Evolutionary conservation across 2,888 invertebrate genomes (phyloP).

Genomic region (Tuberolachnus salignus): DNA sequence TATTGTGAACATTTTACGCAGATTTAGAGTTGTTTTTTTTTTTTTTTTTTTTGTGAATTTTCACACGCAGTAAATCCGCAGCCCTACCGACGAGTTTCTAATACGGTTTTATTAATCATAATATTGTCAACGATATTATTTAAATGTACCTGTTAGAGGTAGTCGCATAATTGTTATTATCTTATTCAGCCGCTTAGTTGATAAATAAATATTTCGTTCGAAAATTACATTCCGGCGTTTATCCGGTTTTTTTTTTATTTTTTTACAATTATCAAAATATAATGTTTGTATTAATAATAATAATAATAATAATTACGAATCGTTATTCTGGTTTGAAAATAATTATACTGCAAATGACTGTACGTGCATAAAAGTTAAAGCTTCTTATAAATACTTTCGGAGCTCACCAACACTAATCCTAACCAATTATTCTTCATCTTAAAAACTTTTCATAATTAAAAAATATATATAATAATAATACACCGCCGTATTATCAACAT

Average conservation of each 20-base stretch:
- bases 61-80: no score
- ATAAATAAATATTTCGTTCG: neutral
- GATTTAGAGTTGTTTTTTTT: no score
- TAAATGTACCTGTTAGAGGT: no score
- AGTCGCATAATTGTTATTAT: no score
- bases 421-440: neutral
- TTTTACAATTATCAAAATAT: neutral
- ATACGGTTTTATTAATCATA: no score
- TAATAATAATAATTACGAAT: neutral
- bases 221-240: neutral
- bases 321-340: slow-evolving; percentile 2
- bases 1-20: no score
- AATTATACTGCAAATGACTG: neutral
- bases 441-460: slow-evolving; percentile 10
- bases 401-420: neutral
- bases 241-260: neutral
- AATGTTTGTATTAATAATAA: neutral
- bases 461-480: neutral
- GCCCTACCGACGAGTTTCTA: no score
- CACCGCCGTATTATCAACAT: no score
- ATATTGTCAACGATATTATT: no score
- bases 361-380: neutral
- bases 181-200: no score
- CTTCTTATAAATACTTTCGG: neutral
- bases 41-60: no score